phyloP scores from a whole-genome alignment of 2,888 invertebrate species.

The Conistra vaccinii region DNA sequence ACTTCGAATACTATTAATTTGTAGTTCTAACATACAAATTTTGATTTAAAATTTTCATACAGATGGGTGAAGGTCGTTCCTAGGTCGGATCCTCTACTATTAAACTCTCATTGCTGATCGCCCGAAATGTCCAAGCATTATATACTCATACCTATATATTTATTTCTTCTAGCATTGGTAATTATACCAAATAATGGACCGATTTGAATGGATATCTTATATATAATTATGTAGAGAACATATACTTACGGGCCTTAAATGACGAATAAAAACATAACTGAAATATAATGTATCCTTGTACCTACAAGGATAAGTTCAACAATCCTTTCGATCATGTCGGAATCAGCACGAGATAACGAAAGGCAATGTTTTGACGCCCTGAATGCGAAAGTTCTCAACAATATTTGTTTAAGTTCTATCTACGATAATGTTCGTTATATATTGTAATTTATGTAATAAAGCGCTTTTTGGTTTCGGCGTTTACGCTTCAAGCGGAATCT shows the following conservation, averaged over 20 bases:
- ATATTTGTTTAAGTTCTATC: constrained; percentile 58
- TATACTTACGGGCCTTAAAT: not conserved
- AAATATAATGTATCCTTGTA: not conserved
- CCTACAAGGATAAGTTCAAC: constrained; percentile 1
- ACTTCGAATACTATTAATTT: no score
- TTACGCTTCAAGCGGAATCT: constrained; percentile 31
- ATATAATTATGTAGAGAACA: not conserved
- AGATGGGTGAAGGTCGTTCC: no score
- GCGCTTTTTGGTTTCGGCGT: constrained; percentile 37
- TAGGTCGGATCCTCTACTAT: no score
- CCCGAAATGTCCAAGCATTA: not conserved
- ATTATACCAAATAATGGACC: no score
- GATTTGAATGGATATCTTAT: not conserved
- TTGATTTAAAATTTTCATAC: no score
- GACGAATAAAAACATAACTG: not conserved
- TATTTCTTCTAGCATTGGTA: not conserved
- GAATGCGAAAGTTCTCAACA: constrained; percentile 56
- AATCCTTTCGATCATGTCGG: constrained; percentile 39
- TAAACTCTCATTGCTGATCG: not conserved
- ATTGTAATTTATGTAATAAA: constrained; percentile 63
- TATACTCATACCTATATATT: no score
- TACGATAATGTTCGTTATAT: constrained; percentile 52
- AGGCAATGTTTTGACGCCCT: constrained; percentile 41
- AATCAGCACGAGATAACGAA: constrained; percentile 53
- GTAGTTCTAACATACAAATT: no score